Evolutionary conservation across 2,888 invertebrate genomes (phyloP).

Genomic region (Parascotia fuliginaria): DNA sequence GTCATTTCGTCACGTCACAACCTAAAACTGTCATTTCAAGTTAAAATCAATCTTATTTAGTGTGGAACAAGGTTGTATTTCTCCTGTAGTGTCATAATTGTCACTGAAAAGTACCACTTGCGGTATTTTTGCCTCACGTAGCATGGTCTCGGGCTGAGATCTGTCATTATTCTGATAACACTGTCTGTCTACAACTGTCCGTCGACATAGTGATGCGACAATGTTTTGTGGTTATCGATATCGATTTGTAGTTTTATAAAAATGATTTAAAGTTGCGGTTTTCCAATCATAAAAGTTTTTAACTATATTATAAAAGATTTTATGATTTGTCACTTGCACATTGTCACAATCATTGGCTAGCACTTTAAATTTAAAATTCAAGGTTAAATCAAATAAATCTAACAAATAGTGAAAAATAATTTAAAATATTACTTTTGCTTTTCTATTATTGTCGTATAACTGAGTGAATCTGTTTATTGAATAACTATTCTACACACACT

Average conservation of each 20-base stretch:
- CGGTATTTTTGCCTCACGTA: conserved; percentile 80
- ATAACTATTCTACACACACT: no score
- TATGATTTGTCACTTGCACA: no score
- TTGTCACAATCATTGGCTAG: no score
- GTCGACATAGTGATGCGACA: conserved; percentile 58
- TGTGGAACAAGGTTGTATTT: conserved; percentile 20
- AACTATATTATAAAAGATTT: no score
- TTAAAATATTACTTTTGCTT: no score
- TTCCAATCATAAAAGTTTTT: neutral
- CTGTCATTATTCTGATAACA: conserved; percentile 85
- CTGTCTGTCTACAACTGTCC: conserved; percentile 74
- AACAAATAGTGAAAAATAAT: no score
- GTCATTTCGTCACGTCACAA: conserved; percentile 44
- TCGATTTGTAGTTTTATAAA: conserved; percentile 29
- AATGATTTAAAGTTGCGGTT: neutral
- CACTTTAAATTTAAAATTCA: no score
- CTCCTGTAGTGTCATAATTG: conserved; percentile 39
- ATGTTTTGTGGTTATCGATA: conserved; percentile 41
- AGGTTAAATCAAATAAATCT: no score
- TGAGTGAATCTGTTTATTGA: no score
- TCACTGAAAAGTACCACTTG: conserved; percentile 54
- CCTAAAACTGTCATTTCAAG: conserved; percentile 8
- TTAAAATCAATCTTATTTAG: conserved; percentile 2
- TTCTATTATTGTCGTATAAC: no score
- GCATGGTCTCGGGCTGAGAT: conserved; percentile 67